phyloP scores from a whole-genome alignment of 2,888 invertebrate species.

The Leucophora obtusa region DNA sequence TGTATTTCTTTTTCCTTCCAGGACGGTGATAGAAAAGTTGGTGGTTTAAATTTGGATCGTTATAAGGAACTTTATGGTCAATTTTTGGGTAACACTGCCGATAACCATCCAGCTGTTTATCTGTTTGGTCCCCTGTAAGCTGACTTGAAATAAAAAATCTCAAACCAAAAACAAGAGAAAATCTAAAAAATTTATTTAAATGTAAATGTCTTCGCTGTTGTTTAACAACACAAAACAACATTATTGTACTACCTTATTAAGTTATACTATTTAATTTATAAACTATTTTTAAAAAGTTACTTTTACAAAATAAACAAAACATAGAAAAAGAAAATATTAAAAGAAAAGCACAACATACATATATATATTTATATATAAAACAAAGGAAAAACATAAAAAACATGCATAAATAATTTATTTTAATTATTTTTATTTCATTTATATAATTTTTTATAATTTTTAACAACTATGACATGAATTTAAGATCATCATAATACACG shows the following conservation, averaged over 20 bases:
- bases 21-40: slow-evolving; percentile 90
- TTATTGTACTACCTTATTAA: slow-evolving; percentile 63
- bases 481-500: slow-evolving; percentile 40
- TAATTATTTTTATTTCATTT: slow-evolving; percentile 1
- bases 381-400: slow-evolving; percentile 37
- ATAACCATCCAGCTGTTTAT: slow-evolving; percentile 85
- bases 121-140: slow-evolving; percentile 86
- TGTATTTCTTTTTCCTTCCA: slow-evolving; percentile 70
- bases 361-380: slow-evolving; percentile 19
- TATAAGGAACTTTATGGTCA: slow-evolving; percentile 91
- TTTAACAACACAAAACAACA: slow-evolving; percentile 69
- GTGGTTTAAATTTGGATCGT: slow-evolving; percentile 87
- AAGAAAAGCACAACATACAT: slow-evolving; percentile 56
- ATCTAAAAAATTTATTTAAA: slow-evolving; percentile 55
- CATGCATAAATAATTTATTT: slow-evolving; percentile 56
- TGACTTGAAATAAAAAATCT: slow-evolving; percentile 5
- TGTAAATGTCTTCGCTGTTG: slow-evolving; percentile 76
- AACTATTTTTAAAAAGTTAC: slow-evolving; percentile 65
- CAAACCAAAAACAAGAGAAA: slow-evolving; percentile 10
- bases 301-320: slow-evolving; percentile 59
- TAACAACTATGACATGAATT: slow-evolving; percentile 54
- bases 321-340: slow-evolving; percentile 46
- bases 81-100: slow-evolving; percentile 88
- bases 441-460: slow-evolving; percentile 25
- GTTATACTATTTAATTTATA: slow-evolving; percentile 63